Evolutionary conservation across 2,888 invertebrate species (phyloP), one percentile per base, ranked within the genome.

Genomic region (Dasysyrphus tricinctus): DNA sequence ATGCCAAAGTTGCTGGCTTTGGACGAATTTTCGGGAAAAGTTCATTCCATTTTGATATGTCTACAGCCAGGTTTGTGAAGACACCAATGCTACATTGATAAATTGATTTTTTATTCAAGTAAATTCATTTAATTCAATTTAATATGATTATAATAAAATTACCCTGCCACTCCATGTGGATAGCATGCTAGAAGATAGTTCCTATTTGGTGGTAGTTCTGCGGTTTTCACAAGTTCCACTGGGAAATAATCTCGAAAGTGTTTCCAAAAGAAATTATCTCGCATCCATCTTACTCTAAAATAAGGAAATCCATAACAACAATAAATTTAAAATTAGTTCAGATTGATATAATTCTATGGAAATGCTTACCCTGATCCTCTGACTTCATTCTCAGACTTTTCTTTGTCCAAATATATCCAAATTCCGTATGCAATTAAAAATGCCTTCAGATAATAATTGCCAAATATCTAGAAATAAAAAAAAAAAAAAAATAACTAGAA

Each of bases 101-200:
- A 57, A 19, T n/a, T 44, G 12, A 12, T 4, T 4, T n/a, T 0
- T 44, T 2, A 42, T 14, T 39, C 11, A 39, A 39, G 9, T 37
- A 11, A 14, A 32, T 5, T 19, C 34, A n/a, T 39, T 39, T 3
- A 39, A 39, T 39, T 0, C 5, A 42, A 14, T 42, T 5, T 0
- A 12, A 39, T 39, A 9, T 1, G 6, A 6, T 12, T 19, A 1
- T 24, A 24, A 24, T 24, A 2, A 24, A 19, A 0, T 89, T 89
- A 93, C 92, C 93, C 91, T 39, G 98, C 93, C 0, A 98, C 94
- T 3, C 99, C 99, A 92, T 99, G 99, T 0, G 99, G 99, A 92
- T 97, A 98, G 80, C 95, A 95, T 6, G 97, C 97, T 86, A 97
- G 94, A 24, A 98, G 93, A 91, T 98, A 98, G 92, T 97, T 98